Base-by-base conservation (phyloP, 2,888 invertebrate genomes). In the Tinea semifulvella region DNA sequence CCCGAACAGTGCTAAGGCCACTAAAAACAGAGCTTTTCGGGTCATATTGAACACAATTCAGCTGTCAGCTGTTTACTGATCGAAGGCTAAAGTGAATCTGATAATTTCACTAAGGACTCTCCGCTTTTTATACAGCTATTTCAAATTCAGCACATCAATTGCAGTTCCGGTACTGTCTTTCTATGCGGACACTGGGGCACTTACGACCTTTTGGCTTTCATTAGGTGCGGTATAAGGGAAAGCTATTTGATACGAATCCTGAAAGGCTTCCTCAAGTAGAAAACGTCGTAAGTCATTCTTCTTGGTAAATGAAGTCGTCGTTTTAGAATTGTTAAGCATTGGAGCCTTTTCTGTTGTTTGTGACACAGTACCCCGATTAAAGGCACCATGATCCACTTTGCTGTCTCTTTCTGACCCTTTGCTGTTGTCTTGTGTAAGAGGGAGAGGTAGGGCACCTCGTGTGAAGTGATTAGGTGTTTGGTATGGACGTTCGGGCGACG, bases 111-210 rank as follows among this genome's bases (percentile, higher is more conserved):
- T 70, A 75, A 69, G 75, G 72, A 74, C 63, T 58, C 67, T 50
- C 54, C 58, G 60, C 68, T 77, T 80, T 82, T 81, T 82, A 81
- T 82, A 82, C 82, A 75, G 81, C 80, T 72, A 80, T 80, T 81
- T 79, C 75, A 72, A 79, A 80, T 77, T 76, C 75, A 74, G 70
- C 60, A 64, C 77, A 68, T 68, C 60, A 60, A 63, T 52, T 59
- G 53, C 56, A 69, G 76, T 79, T 76, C 79, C 77, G 77, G 79
- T 69, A 69, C 65, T 66, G 67, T 70, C 70, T 68, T n/a, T 39
- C 20, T 20, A n/a, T 39, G 10, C 11, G 16, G 3, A n/a, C 11
- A 14, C 11, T 11, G 22, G 14, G 7, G 13, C 50, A 66, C 63
- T 68, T 80, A 63, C 60, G 68, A 64, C 71, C 64, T 77, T 76